These are phyloP conservation scores for Mechanitis mazaeus DNA, from an alignment of 2,888 invertebrate genomes.

Conservation along the genomic window DNA sequence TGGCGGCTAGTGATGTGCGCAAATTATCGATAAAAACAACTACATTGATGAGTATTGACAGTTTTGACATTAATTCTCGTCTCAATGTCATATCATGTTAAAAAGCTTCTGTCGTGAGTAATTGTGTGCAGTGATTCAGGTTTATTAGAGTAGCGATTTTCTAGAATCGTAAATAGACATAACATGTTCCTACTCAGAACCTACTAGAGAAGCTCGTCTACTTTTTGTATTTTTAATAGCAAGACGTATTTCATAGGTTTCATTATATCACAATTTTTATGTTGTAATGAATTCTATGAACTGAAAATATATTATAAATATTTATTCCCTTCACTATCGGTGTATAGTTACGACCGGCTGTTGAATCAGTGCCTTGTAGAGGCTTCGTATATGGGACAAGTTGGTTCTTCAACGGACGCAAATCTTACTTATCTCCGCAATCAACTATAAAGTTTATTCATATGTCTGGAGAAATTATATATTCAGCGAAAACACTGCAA, in stretches of 20 bases:
- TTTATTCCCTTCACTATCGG: conserved; percentile 44
- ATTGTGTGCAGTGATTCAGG: conserved; percentile 10
- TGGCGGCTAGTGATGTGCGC: conserved; percentile 50
- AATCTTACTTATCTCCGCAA: conserved; percentile 26
- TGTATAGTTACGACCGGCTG: conserved; percentile 63
- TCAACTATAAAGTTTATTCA: conserved; percentile 29
- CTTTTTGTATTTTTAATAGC: too few species aligned
- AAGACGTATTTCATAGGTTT: too few species aligned
- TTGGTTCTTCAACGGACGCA: conserved; percentile 24
- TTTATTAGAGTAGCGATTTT: conserved; percentile 1
- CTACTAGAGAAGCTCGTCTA: too few species aligned
- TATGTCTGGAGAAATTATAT: conserved; percentile 12
- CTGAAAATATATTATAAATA: neutral
- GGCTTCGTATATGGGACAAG: conserved; percentile 46
- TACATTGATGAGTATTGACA: conserved; percentile 19
- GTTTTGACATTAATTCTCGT: conserved; percentile 20
- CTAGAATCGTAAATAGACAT: neutral
- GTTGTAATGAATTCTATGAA: too few species aligned
- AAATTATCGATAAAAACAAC: conserved; percentile 27
- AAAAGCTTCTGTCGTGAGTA: conserved; percentile 10
- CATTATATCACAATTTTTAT: too few species aligned
- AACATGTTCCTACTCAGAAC: neutral
- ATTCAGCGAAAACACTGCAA: neutral
- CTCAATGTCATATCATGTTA: conserved; percentile 16
- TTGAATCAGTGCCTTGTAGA: conserved; percentile 58